phyloP scores from a whole-genome alignment of 2,888 invertebrate species.

The Pandemis cinnamomeana region DNA sequence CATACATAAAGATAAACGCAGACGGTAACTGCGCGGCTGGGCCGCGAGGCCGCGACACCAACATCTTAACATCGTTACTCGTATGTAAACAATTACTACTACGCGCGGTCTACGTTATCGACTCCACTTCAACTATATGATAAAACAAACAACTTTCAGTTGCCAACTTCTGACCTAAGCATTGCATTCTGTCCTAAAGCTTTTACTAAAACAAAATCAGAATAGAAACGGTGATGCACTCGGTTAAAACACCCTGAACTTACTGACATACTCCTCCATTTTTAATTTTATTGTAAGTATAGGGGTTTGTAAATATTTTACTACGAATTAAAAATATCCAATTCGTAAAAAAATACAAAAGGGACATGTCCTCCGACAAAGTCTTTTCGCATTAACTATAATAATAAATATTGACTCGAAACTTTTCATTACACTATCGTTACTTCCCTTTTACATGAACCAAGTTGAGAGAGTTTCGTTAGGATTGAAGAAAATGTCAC shows the following conservation, averaged over 20 bases:
- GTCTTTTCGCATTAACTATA: slow-evolving; percentile 45
- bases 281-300: slow-evolving; percentile 10
- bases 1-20: slow-evolving; percentile 47
- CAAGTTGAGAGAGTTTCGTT: slow-evolving; percentile 24
- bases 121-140: slow-evolving; percentile 27
- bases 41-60: slow-evolving; percentile 47
- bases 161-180: slow-evolving; percentile 43
- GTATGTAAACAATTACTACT: slow-evolving; percentile 23
- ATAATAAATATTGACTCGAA: slow-evolving; percentile 40
- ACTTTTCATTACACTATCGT: slow-evolving; percentile 42
- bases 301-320: slow-evolving; percentile 40
- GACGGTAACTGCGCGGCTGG: slow-evolving; percentile 48
- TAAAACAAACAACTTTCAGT: slow-evolving; percentile 47
- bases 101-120: slow-evolving; percentile 34
- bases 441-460: slow-evolving; percentile 22
- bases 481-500: slow-evolving; percentile 32
- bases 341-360: slow-evolving; percentile 70
- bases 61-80: slow-evolving; percentile 27
- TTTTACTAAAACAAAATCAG: slow-evolving; percentile 30
- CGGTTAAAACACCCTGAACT: slow-evolving; percentile 18
- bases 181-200: slow-evolving; percentile 33
- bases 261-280: slow-evolving; percentile 24
- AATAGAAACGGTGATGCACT: slow-evolving; percentile 15
- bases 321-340: slow-evolving; percentile 51
- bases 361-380: slow-evolving; percentile 52